Evolutionary conservation across 2,113 vertebrate species (phyloP).

Genomic region (Catharus fuscescens): DNA sequence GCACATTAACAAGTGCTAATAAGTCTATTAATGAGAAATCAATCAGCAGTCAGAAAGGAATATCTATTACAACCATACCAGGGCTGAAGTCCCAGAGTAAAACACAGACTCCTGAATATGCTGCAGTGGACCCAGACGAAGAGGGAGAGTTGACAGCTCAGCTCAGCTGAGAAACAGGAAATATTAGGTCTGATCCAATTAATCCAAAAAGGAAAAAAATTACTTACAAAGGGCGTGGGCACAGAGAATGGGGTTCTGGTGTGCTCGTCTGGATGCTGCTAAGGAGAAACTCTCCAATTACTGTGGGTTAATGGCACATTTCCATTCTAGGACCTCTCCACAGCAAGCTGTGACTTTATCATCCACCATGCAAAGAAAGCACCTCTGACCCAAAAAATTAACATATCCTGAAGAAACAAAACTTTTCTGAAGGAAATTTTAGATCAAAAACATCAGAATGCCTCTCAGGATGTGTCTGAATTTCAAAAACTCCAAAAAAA

Average conservation of each 20-base stretch:
- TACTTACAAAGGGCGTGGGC: neutral
- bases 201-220: neutral
- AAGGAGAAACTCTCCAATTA: neutral
- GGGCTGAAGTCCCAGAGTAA: neutral
- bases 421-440: neutral
- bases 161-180: neutral
- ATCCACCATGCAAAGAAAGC: neutral
- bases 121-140: neutral
- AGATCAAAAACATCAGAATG: neutral
- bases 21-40: neutral
- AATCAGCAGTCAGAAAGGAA: neutral
- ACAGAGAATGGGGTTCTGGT: neutral
- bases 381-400: neutral
- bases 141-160: neutral
- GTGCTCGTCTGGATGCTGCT: neutral
- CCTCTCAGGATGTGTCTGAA: neutral
- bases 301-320: accelerated
- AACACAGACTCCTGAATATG: neutral
- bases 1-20: neutral
- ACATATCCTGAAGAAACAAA: neutral
- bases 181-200: neutral
- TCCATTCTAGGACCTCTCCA: neutral
- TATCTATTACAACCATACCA: neutral
- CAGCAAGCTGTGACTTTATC: neutral
- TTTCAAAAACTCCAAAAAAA: neutral